These are phyloP conservation scores for Tragelaphus strepsiceros DNA, from an alignment of 2,113 vertebrate species.

Conservation along the genomic window DNA sequence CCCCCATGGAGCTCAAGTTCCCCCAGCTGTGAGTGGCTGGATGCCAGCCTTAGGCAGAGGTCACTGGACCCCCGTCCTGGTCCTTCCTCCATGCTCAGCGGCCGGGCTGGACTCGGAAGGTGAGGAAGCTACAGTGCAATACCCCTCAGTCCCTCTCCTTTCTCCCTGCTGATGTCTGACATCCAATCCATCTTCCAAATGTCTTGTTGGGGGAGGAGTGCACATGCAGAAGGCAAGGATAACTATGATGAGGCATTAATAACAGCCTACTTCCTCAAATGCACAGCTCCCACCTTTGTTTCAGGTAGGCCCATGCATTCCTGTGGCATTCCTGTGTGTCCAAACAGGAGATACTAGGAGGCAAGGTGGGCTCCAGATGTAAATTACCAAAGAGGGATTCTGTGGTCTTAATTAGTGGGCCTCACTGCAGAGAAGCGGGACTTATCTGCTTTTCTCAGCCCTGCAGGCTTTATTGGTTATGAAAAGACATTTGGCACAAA, in stretches of 20 bases:
- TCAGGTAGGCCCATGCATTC: background rate
- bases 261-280: constrained; percentile 11
- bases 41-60: background rate
- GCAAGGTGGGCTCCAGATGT: constrained; percentile 30
- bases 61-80: rapidly evolving
- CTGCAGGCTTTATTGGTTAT: constrained; percentile 52
- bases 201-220: background rate
- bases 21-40: background rate
- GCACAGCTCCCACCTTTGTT: background rate
- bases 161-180: background rate
- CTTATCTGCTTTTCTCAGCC: constrained; percentile 68
- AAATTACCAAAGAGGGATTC: constrained; percentile 51
- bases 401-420: constrained; percentile 64
- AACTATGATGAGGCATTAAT: background rate
- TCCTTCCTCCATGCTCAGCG: background rate
- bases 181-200: constrained; percentile 25
- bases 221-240: background rate
- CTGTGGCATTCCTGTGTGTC: background rate
- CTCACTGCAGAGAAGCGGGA: constrained; percentile 44
- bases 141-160: background rate
- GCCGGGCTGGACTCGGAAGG: background rate
- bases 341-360: constrained; percentile 40
- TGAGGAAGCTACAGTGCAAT: background rate
- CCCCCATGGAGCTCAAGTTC: background rate
- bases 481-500: constrained; percentile 69